Conservation (phyloP, 2,888 invertebrate species). For the Rhorus exstirpatorius region DNA sequence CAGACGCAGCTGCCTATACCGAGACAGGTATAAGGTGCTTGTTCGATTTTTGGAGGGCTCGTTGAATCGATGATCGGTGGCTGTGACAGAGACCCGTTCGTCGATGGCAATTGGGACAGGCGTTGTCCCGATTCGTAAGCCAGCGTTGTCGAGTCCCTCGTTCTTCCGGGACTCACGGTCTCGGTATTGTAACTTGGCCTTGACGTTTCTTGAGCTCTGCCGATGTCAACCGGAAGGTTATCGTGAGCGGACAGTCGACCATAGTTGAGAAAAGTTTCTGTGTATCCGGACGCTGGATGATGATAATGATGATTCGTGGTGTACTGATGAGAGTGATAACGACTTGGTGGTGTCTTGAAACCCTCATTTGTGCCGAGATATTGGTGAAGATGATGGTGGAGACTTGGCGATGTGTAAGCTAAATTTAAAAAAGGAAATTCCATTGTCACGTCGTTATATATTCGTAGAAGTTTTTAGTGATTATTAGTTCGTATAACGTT, state of each 20-base stretch:
- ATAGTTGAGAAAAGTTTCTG: conserved; percentile 83
- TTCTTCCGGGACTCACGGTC: conserved; percentile 73
- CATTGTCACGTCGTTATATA: too few species aligned
- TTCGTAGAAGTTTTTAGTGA: too few species aligned
- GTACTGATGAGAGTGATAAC: conserved; percentile 82
- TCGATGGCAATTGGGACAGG: conserved; percentile 54
- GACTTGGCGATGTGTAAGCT: conserved; percentile 82
- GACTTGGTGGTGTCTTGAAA: conserved; percentile 80
- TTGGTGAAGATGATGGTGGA: conserved; percentile 83
- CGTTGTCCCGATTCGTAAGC: conserved; percentile 66
- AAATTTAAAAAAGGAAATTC: too few species aligned
- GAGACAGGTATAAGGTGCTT: conserved; percentile 81
- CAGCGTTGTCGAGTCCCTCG: conserved; percentile 70
- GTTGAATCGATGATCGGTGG: conserved; percentile 75
- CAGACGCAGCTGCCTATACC: conserved; percentile 83
- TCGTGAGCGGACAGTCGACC: conserved; percentile 80
- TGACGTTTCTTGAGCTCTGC: conserved; percentile 77
- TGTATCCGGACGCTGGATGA: conserved; percentile 77
- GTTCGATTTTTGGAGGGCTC: conserved; percentile 81
- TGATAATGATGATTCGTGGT: conserved; percentile 76
- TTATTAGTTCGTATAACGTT: too few species aligned
- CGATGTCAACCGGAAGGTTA: conserved; percentile 72
- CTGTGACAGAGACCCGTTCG: conserved; percentile 56
- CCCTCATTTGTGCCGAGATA: conserved; percentile 82
- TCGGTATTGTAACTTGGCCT: conserved; percentile 74